phyloP scores from a whole-genome alignment of 2,797 vertebrate species.

The Rhinatrema bivittatum region DNA sequence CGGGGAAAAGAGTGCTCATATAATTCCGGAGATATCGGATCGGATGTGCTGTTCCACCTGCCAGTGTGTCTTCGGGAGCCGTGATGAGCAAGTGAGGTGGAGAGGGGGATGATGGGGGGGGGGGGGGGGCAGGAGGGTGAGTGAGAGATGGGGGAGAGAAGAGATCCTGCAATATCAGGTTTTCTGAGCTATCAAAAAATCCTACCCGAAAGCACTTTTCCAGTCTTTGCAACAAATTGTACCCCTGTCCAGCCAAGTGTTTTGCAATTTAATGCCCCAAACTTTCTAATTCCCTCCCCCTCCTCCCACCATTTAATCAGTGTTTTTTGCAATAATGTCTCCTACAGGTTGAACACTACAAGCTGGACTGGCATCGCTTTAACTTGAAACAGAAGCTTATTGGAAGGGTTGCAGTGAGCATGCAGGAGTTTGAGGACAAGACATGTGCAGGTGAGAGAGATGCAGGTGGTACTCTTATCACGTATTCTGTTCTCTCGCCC shows the following conservation, averaged over 20 bases:
- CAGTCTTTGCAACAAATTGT: no score
- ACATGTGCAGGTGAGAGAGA: slow-evolving; percentile 56
- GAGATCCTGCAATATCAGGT: not conserved
- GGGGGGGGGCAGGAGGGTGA: not conserved
- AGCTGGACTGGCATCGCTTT: slow-evolving; percentile 92
- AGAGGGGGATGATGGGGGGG: not conserved
- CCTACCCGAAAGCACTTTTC: no score
- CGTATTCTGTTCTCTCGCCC: no score
- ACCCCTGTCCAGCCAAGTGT: no score
- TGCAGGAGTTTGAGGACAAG: slow-evolving; percentile 81
- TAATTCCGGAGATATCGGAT: slow-evolving; percentile 54
- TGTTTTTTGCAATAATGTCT: slow-evolving; percentile 6
- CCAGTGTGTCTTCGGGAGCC: slow-evolving; percentile 61
- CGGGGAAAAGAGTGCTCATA: not conserved
- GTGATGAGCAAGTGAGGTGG: slow-evolving; percentile 78
- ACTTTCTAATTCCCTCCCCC: no score
- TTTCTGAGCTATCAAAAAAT: not conserved
- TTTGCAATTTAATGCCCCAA: no score
- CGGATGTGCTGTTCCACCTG: slow-evolving; percentile 78
- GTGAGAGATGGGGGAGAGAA: not conserved
- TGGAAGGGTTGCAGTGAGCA: slow-evolving; percentile 48
- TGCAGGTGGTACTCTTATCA: no score
- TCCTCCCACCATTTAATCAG: no score
- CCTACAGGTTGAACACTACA: slow-evolving; percentile 84
- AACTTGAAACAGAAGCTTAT: slow-evolving; percentile 81